Conservation (phyloP, 1,140 invertebrate genomes). For the Panagrolaimus sp. region DNA sequence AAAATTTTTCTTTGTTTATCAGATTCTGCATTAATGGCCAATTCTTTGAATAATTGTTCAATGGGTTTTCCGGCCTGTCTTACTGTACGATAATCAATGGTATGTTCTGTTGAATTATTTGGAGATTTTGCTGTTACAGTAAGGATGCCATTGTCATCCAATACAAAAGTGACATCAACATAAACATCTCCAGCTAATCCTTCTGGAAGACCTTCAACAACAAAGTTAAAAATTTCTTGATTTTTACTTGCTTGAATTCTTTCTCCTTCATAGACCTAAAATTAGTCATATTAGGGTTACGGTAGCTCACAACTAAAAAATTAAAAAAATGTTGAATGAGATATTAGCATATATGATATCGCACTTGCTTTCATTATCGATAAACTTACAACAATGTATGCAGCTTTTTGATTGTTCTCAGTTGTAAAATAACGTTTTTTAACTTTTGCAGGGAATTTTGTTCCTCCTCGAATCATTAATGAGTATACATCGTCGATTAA, state of each 20-base stretch:
- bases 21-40: no score
- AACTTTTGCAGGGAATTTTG: constrained; percentile 84
- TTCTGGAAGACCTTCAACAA: constrained; percentile 51
- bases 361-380: no score
- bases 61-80: no score
- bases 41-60: no score
- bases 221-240: constrained; percentile 66
- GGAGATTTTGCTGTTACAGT: constrained; percentile 60
- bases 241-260: constrained; percentile 67
- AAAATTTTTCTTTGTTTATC: no score
- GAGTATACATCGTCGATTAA: constrained; percentile 84
- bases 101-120: no score
- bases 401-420: constrained; percentile 53
- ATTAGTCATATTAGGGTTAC: no score
- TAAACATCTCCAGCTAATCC: constrained; percentile 61
- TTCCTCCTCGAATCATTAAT: constrained; percentile 87
- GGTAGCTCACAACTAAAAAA: no score
- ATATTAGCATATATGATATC: no score
- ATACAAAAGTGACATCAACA: constrained; percentile 67
- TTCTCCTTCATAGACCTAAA: constrained; percentile 15
- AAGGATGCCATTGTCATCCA: constrained; percentile 62
- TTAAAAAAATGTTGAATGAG: no score
- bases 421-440: not conserved
- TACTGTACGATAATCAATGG: no score
- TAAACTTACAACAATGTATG: no score